Evolutionary conservation across 1,140 invertebrate species (phyloP), one percentile per base, ranked within the genome.

Genomic region (Ooceraea biroi): DNA sequence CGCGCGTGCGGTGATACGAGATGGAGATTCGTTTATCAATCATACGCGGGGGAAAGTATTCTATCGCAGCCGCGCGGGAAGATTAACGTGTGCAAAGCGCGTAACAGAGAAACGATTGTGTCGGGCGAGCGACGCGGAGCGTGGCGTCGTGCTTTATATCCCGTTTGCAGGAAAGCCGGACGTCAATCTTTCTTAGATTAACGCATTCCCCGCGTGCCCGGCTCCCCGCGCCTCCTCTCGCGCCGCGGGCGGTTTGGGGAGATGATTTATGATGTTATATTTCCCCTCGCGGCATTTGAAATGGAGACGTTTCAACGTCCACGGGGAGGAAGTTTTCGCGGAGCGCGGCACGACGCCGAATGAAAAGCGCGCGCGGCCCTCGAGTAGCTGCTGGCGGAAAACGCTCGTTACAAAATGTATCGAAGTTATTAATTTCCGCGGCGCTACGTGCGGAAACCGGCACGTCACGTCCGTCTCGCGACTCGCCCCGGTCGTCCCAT

Each of bases 181-280:
- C 80, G 78, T 83, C 82, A 72, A 74, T 74, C 69, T 30, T 82
- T 83, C 78, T 83, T 57, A 68, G 77, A 85, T 83, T 83, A 83
- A 85, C 60, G 78, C 61, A 61, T 58, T 74, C 60, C 27, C 25
- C 36, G 2, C 7, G 2, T 30, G 14, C 19, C 65, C 14, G 58
- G 36, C 22, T 46, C 41, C 58, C 27, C 27, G 30, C 52, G 30
- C 27, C 5, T 7, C 36, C 36, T 36, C 36, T 2, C 25, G 25
- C 27, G 46, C 58, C 30, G 46, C 25, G 10, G 30, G 30, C n/a
- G 11, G 25, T 69, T 52, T 25, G 36, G 69, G 46, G 71, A 41
- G 61, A 83, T 72, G 84, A 85, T 85, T 85, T 85, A 85, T 83
- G 78, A 69, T 41, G 68, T 66, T 74, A 30, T 30, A 83, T 58